Conservation (phyloP, 1,140 invertebrate species). For the Drosophila ogumai region DNA sequence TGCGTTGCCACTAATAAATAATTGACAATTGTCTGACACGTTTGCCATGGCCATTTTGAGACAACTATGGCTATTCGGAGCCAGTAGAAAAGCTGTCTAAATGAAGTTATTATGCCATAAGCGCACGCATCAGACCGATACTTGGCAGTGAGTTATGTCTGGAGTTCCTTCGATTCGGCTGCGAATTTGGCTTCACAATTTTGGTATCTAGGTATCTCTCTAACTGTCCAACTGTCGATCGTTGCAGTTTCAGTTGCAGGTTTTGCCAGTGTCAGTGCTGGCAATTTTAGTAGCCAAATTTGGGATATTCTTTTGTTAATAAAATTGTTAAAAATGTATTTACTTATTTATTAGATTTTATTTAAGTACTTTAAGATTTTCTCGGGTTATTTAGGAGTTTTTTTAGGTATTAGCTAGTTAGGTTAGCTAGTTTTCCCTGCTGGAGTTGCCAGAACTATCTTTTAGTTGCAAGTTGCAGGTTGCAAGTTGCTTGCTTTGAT, state of each 20-base stretch:
- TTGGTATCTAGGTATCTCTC: constrained; percentile 34
- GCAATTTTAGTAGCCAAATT: background rate
- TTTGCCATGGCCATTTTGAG: constrained; percentile 80
- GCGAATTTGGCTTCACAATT: constrained; percentile 20
- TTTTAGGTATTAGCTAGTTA: background rate
- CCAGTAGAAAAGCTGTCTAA: constrained; percentile 74
- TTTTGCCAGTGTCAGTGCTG: constrained; percentile 7
- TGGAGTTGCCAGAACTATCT: background rate
- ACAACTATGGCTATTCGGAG: constrained; percentile 51
- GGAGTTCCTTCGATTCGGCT: constrained; percentile 56
- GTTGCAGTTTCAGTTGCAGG: constrained; percentile 33
- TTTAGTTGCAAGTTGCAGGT: background rate
- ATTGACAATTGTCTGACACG: constrained; percentile 82
- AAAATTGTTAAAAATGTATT: background rate
- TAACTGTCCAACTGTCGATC: constrained; percentile 67
- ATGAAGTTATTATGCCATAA: constrained; percentile 85
- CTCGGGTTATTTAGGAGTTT: fast-evolving
- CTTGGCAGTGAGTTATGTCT: constrained; percentile 73
- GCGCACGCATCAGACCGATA: constrained; percentile 73
- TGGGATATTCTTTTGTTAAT: background rate
- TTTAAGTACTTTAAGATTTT: background rate
- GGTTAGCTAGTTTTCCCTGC: background rate
- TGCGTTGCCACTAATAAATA: constrained; percentile 82
- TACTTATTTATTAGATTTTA: background rate
- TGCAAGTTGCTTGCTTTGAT: constrained; percentile 1